These are phyloP conservation scores for Meriones psammophilus DNA, from an alignment of 2,797 vertebrate species.

Conservation along the genomic window DNA sequence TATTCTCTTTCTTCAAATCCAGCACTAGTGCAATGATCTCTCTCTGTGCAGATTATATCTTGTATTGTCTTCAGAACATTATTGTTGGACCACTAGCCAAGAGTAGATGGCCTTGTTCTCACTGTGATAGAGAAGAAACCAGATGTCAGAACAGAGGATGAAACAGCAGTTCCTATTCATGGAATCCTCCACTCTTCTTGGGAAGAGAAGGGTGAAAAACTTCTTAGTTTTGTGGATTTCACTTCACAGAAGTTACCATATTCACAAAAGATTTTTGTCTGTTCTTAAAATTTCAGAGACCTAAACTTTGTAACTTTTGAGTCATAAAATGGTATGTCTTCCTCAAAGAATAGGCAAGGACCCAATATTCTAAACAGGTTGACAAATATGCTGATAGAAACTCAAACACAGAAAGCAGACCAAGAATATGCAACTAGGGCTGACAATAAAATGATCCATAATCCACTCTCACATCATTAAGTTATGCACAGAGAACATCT, in stretches of 20 bases:
- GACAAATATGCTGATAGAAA: background rate
- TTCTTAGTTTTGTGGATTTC: background rate
- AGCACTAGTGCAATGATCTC: accelerated
- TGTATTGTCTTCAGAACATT: background rate
- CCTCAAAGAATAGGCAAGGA: background rate
- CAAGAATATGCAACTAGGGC: background rate
- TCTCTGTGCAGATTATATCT: background rate
- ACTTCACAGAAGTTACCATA: background rate
- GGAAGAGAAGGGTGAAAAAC: too few relatives aligned
- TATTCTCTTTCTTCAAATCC: background rate
- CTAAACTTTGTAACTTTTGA: background rate
- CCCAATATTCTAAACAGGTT: accelerated
- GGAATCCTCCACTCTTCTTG: background rate
- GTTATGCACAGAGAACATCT: background rate
- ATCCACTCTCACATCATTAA: accelerated
- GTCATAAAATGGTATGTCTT: background rate
- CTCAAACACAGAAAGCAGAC: background rate
- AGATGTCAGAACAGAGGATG: too few relatives aligned
- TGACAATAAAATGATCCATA: background rate
- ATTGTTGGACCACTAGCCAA: background rate
- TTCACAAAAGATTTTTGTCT: background rate
- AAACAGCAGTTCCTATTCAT: accelerated
- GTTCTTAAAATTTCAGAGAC: background rate
- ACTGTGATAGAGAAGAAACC: background rate
- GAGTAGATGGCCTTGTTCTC: background rate